These are phyloP conservation scores for Melanotaenia boesemani DNA, from an alignment of 2,797 vertebrate species.

Conservation along the genomic window DNA sequence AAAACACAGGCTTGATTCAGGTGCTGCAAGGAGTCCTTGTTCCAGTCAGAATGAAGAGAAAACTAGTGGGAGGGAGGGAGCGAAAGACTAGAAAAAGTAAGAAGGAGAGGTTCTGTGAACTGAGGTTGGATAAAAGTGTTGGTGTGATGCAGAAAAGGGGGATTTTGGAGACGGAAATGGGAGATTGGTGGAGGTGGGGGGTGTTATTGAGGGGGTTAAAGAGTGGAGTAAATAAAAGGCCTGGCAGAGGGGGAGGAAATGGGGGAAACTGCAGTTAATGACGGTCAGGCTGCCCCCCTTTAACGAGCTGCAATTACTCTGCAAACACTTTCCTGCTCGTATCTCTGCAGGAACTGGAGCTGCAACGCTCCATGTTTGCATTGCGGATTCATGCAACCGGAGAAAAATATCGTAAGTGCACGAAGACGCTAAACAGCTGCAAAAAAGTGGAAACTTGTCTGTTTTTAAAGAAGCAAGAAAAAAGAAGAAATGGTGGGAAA, in stretches of 20 bases:
- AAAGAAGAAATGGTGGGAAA: too few species aligned
- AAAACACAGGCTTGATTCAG: conserved; percentile 75
- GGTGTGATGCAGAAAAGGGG: conserved; percentile 11
- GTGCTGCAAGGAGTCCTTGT: conserved; percentile 66
- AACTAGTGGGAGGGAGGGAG: not conserved
- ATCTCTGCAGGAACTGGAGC: not conserved
- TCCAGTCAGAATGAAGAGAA: conserved; percentile 42
- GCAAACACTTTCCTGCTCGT: conserved; percentile 3
- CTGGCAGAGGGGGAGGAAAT: conserved; percentile 15
- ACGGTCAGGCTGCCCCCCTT: conserved; percentile 58
- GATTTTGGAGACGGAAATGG: not conserved
- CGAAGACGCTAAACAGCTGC: too few species aligned
- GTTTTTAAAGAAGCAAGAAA: too few species aligned
- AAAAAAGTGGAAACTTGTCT: too few species aligned
- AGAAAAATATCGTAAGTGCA: too few species aligned
- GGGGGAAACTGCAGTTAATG: conserved; percentile 66
- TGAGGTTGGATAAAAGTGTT: not conserved
- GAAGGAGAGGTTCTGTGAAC: conserved; percentile 1
- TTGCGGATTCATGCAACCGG: too few species aligned
- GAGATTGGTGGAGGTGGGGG: too few species aligned
- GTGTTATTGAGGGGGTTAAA: too few species aligned
- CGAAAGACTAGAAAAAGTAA: too few species aligned
- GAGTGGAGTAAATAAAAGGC: not conserved
- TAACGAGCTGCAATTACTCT: conserved; percentile 77
- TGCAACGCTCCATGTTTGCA: too few species aligned